Conservation (phyloP, 2,888 invertebrate genomes). For the Brachyopa scutellaris region DNA sequence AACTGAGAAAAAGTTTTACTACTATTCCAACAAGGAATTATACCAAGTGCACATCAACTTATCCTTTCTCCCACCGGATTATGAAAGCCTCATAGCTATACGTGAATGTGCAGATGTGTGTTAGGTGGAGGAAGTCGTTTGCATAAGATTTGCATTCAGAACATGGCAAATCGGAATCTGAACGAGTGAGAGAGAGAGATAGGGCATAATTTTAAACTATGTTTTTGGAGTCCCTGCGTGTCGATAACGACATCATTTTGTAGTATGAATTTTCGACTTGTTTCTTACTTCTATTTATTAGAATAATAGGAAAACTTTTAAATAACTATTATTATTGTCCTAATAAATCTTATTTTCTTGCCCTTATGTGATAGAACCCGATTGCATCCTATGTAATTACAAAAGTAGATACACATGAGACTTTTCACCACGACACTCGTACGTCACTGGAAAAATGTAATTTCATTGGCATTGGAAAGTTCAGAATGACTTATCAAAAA, state of each 20-base stretch:
- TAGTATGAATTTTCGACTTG: slow-evolving; percentile 16
- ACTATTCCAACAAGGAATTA: slow-evolving; percentile 52
- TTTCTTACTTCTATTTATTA: background rate
- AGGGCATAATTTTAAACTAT: slow-evolving; percentile 49
- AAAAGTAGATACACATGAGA: too few relatives aligned
- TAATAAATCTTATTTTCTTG: too few relatives aligned
- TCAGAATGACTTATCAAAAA: too few relatives aligned
- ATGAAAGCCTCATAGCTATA: slow-evolving; percentile 56
- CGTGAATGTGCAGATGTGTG: slow-evolving; percentile 37
- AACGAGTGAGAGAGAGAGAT: slow-evolving; percentile 38
- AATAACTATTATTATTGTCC: slow-evolving; percentile 9
- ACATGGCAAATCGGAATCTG: slow-evolving; percentile 41
- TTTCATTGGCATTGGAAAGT: too few relatives aligned
- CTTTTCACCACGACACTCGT: too few relatives aligned
- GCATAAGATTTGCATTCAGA: slow-evolving; percentile 70
- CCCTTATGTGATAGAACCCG: too few relatives aligned
- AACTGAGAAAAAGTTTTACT: slow-evolving; percentile 66
- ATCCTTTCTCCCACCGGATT: slow-evolving; percentile 61
- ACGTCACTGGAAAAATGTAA: too few relatives aligned
- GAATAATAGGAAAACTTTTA: slow-evolving; percentile 11
- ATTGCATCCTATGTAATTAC: too few relatives aligned
- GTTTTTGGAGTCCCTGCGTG: slow-evolving; percentile 47
- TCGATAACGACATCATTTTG: slow-evolving; percentile 62
- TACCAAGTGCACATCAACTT: slow-evolving; percentile 68
- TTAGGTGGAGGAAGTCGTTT: slow-evolving; percentile 36